phyloP scores from a whole-genome alignment of 2,797 vertebrate genomes.

The Gymnopithys bicolor region DNA sequence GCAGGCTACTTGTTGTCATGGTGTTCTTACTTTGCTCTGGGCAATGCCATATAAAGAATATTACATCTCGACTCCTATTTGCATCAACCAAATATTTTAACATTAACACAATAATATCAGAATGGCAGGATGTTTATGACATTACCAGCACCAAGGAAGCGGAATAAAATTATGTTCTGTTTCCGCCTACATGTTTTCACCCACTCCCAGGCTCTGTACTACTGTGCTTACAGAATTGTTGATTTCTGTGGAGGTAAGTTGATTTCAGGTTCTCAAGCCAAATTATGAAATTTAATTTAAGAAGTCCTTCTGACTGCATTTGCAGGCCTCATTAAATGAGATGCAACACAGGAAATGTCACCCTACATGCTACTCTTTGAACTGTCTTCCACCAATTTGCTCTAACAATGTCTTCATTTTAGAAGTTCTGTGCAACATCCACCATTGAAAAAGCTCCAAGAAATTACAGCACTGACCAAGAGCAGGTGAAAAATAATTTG shows the following conservation, averaged over 20 bases:
- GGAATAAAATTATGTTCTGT: slow-evolving; percentile 54
- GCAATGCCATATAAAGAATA: slow-evolving; percentile 73
- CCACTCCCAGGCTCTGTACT: background rate
- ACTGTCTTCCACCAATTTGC: background rate
- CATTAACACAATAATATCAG: slow-evolving; percentile 64
- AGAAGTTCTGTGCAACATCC: background rate
- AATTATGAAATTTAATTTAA: slow-evolving; percentile 31
- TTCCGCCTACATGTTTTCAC: slow-evolving; percentile 13
- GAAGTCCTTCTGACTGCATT: background rate
- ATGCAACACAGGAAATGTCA: background rate
- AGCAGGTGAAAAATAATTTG: background rate
- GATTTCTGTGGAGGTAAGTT: slow-evolving; percentile 3
- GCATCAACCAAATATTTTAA: slow-evolving; percentile 72
- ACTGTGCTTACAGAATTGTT: background rate
- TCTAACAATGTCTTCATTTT: background rate
- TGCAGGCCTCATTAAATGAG: slow-evolving; percentile 5
- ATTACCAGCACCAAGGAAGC: slow-evolving; percentile 46
- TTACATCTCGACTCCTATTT: slow-evolving; percentile 68
- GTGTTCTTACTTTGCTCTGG: slow-evolving; percentile 66
- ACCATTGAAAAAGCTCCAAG: background rate
- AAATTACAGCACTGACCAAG: background rate
- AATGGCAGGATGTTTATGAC: slow-evolving; percentile 64
- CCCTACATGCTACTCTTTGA: background rate
- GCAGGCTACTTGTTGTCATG: slow-evolving; percentile 70
- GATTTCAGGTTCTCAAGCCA: slow-evolving; percentile 23